A percentile compares a stretch with the other conserved stretches of the same genome.
Conservation (phyloP, 2,888 invertebrate species). For the Volucella zonaria region DNA sequence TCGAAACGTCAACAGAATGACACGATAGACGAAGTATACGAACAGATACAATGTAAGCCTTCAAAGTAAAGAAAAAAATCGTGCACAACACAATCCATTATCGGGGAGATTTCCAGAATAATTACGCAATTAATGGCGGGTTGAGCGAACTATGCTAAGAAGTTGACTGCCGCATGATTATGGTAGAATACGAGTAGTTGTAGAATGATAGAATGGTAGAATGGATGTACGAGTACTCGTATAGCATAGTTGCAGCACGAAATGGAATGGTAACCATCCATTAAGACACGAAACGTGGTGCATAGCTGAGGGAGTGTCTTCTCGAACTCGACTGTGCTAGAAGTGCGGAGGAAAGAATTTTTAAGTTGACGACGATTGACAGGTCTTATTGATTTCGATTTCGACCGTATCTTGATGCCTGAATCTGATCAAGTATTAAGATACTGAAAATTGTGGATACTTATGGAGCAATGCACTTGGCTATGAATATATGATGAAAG, state of each 20-base stretch:
- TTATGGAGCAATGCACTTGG: conserved; percentile 7
- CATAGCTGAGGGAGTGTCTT: conserved; percentile 49
- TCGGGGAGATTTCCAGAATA: conserved; percentile 32
- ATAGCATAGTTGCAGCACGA: too few species aligned
- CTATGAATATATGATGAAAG: not conserved
- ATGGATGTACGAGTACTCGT: too few species aligned
- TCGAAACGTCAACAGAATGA: conserved; percentile 34
- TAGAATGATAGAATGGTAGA: too few species aligned
- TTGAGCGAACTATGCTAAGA: conserved; percentile 58
- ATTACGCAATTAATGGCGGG: conserved; percentile 61
- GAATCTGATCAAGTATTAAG: conserved; percentile 3
- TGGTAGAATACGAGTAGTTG: too few species aligned
- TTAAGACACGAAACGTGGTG: conserved; percentile 30
- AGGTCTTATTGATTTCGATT: conserved; percentile 35
- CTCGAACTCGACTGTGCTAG: not conserved
- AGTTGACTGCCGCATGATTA: conserved; percentile 17
- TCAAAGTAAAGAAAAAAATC: conserved; percentile 41
- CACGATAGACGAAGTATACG: conserved; percentile 1
- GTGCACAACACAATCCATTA: conserved; percentile 46
- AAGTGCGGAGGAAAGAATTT: conserved; percentile 13
- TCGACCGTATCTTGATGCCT: conserved; percentile 4
- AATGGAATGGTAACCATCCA: conserved; percentile 29
- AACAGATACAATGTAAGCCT: too few species aligned
- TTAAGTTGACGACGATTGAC: conserved; percentile 48
- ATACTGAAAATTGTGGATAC: conserved; percentile 2